Percentiles rank a stretch among this genome's conserved stretches.
Conservation (phyloP, 2,113 vertebrate genomes). For the Coregonus clupeaformis region DNA sequence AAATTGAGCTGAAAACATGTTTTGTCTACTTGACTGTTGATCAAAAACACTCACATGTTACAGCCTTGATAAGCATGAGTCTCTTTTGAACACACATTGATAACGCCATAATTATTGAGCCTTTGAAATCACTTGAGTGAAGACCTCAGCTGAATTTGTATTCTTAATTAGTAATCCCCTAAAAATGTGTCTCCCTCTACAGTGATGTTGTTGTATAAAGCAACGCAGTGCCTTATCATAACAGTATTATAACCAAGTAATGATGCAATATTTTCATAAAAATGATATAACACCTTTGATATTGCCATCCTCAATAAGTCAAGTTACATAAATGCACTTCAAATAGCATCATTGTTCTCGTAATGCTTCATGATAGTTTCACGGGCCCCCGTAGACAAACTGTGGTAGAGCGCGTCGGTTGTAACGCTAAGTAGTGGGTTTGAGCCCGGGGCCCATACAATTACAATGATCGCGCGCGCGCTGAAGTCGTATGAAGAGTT, state of each 20-base stretch:
- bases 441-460: no score
- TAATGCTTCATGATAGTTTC: neutral
- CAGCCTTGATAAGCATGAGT: slow-evolving; percentile 40
- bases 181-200: slow-evolving; percentile 43
- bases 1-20: slow-evolving; percentile 42
- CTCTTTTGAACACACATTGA: slow-evolving; percentile 33
- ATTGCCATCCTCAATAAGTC: neutral
- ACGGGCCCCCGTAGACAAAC: no score
- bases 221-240: neutral
- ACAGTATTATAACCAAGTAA: neutral
- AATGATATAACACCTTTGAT: neutral
- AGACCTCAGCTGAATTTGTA: slow-evolving; percentile 26
- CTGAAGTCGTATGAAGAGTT: no score
- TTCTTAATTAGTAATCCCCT: neutral
- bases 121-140: slow-evolving; percentile 32
- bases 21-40: slow-evolving; percentile 52
- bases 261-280: neutral
- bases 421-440: no score
- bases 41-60: slow-evolving; percentile 54
- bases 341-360: no score
- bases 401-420: no score
- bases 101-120: slow-evolving; percentile 37
- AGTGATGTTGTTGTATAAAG: slow-evolving; percentile 17
- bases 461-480: no score
- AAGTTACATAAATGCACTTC: neutral